These are phyloP conservation scores for Cossypha caffra DNA, from an alignment of 2,797 vertebrate genomes.

Conservation along the genomic window DNA sequence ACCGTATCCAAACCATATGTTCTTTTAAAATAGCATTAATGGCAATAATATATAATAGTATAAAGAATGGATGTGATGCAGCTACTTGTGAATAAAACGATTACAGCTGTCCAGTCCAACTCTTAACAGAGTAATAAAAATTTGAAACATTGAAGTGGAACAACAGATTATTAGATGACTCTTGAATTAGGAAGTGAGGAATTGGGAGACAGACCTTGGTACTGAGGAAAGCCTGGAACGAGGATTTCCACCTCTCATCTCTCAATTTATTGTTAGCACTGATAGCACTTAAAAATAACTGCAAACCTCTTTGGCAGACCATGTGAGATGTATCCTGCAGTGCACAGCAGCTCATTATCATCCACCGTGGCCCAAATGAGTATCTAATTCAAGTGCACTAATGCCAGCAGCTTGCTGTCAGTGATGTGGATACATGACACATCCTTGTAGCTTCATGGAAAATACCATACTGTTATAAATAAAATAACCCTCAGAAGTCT, in stretches of 20 bases:
- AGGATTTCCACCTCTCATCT: background rate
- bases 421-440: rapidly evolving
- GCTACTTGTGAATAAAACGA: background rate
- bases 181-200: background rate
- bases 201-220: background rate
- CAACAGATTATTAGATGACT: background rate
- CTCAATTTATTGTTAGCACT: background rate
- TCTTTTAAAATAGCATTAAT: background rate
- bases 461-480: background rate
- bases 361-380: background rate
- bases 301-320: background rate
- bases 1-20: background rate
- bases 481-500: background rate
- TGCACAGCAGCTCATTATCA: background rate
- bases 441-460: background rate
- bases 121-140: background rate
- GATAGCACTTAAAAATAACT: background rate
- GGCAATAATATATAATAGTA: background rate
- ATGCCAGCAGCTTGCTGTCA: background rate
- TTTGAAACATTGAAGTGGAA: background rate
- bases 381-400: background rate
- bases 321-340: background rate
- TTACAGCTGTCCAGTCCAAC: background rate
- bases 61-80: background rate
- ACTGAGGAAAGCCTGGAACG: background rate